Conservation (phyloP, 2,113 vertebrate species). For the Seriola dumerili region DNA sequence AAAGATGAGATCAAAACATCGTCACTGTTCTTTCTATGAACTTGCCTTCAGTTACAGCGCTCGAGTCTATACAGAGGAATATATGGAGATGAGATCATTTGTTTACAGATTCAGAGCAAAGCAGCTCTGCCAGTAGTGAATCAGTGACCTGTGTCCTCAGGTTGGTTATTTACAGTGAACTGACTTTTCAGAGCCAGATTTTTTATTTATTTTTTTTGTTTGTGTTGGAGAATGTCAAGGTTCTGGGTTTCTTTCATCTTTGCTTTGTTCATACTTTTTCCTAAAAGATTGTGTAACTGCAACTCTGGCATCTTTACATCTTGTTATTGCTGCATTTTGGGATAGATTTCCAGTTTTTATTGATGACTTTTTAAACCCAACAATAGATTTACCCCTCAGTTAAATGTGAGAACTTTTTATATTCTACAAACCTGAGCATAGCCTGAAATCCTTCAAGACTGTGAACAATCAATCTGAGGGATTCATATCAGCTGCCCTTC, state of each 20-base stretch:
- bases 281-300: not conserved
- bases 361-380: not conserved
- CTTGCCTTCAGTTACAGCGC: constrained; percentile 12
- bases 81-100: constrained; percentile 11
- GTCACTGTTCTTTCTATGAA: constrained; percentile 44
- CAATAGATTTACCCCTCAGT: not conserved
- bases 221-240: not conserved
- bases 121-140: not conserved
- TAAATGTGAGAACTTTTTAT: constrained; percentile 12
- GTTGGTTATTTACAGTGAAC: not conserved
- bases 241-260: not conserved
- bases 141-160: constrained; percentile 10
- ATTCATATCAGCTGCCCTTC: not conserved
- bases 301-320: not conserved
- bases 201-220: not conserved
- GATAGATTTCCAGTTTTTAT: not conserved
- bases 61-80: constrained; percentile 17
- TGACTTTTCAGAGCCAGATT: not conserved
- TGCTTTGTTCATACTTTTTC: not conserved
- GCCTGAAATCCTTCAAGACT: not conserved
- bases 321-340: not conserved
- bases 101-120: constrained; percentile 4
- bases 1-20: not conserved
- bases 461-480: not conserved
- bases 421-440: not conserved